Base-by-base conservation (phyloP, 1,140 invertebrate species). In the Saccostrea echinata region DNA sequence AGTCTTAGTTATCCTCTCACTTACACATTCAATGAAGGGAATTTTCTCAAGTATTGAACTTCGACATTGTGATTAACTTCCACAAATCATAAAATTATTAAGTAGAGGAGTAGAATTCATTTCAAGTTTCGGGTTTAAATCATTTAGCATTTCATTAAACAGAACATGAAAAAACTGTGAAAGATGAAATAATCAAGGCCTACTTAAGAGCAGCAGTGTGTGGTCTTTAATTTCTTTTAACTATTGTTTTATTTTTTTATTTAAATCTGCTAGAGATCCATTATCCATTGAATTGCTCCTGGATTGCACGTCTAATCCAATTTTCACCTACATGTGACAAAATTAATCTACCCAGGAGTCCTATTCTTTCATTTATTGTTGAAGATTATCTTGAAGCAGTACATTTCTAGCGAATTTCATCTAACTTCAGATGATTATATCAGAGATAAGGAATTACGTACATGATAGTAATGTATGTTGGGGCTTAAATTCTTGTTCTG, bases 301-400 rank as follows among this genome's bases (percentile, higher is more conserved):
- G 68, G 11, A 30, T 30, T 30, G 68, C 68, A 76, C 12, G 68
- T 30, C 27, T 13, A 30, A 83, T 55, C 12, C 81, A 53, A 24
- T 83, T 83, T 83, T 21, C 35, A 83, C 53, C 24, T 83, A 51
- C 68, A 16, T 33, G 68, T 76, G 68, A 76, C 68, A 76, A 76
- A 61, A 30, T 13, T 30, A 16, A 6, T 30, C 68, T 76, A 21
- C 57, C 9, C 6, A 0, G 43, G 43, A 43, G 43, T 61, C 55
- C 55, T 57, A 13, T 27, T 4, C 24, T 24, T 27, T 8, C 13
- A 71, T 27, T 76, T 27, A 18, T 33, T 33, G 6, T 4, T 43
- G 43, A 43, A 43, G 43, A 43, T 43, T 43, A 43, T 43, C 43
- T 43, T 43, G 9, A 43, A 43, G 43, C 43, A 43, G 35, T 43